These are phyloP conservation scores for Colaptes auratus DNA, from an alignment of 2,113 vertebrate genomes.

Conservation along the genomic window DNA sequence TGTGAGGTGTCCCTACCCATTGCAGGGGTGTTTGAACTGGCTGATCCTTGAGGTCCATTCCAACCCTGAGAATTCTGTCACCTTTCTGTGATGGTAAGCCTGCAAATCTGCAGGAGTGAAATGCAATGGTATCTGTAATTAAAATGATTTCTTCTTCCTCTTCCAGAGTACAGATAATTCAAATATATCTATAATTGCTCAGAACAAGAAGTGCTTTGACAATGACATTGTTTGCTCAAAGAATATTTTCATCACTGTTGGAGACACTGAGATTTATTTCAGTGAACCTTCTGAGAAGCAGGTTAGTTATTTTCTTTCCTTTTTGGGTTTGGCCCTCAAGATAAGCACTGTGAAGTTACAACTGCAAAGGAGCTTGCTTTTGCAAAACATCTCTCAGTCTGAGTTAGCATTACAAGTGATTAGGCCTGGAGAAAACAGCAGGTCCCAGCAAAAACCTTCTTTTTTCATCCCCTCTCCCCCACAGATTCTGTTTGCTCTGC, in stretches of 20 bases:
- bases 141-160: conserved; percentile 50
- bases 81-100: neutral
- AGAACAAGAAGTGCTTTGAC: conserved; percentile 98
- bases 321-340: conserved; percentile 9
- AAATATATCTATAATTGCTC: conserved; percentile 90
- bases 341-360: conserved; percentile 16
- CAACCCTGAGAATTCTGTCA: no score
- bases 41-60: no score
- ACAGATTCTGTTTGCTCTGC: neutral
- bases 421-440: neutral
- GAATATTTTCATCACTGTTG: conserved; percentile 91
- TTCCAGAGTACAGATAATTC: conserved; percentile 87
- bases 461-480: neutral
- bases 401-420: neutral
- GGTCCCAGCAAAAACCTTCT: neutral
- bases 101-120: neutral
- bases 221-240: conserved; percentile 97
- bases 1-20: no score
- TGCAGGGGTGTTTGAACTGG: no score
- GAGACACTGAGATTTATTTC: conserved; percentile 92
- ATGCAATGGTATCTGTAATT: neutral
- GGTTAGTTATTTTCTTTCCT: conserved; percentile 77
- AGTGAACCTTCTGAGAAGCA: conserved; percentile 88
- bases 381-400: neutral
- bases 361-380: neutral